A percentile compares a stretch with the other conserved stretches of the same genome.
phyloP scores from a whole-genome alignment of 2,797 vertebrate genomes.

The Leuciscus waleckii region DNA sequence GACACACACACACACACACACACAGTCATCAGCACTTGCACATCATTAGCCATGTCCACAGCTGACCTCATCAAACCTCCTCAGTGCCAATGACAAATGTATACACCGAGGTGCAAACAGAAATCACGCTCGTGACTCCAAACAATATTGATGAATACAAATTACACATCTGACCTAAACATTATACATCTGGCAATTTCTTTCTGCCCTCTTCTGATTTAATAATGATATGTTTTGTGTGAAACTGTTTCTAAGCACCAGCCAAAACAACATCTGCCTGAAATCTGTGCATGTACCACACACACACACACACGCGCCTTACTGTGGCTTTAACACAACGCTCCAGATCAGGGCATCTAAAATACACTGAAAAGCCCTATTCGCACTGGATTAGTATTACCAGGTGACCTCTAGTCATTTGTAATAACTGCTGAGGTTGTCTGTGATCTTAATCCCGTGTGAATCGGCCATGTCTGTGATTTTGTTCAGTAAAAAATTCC shows the following conservation, averaged over 20 bases:
- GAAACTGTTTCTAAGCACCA: constrained; percentile 27
- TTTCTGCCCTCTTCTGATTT: constrained; percentile 32
- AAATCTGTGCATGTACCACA: constrained; percentile 6
- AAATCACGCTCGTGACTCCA: background rate
- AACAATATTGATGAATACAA: constrained; percentile 36
- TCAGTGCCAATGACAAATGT: background rate
- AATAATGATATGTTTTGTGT: constrained; percentile 37
- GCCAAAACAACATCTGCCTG: constrained; percentile 36
- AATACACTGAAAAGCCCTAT: background rate
- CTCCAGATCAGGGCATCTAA: background rate
- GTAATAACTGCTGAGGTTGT: too few relatives aligned
- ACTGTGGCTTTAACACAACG: background rate
- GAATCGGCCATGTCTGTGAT: too few relatives aligned
- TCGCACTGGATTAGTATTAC: too few relatives aligned
- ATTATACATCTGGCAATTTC: constrained; percentile 10
- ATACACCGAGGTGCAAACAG: background rate
- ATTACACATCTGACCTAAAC: constrained; percentile 22
- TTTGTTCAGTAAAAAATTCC: too few relatives aligned
- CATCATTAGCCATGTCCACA: constrained; percentile 12
- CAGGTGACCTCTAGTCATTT: too few relatives aligned
- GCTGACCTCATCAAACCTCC: constrained; percentile 17
- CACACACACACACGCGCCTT: too few relatives aligned
- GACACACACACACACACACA: background rate
- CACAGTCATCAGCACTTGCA: background rate
- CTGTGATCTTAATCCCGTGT: too few relatives aligned